Base-by-base conservation (phyloP, 53 echinoderm and acorn worm species). In the Echinometra lucunter region DNA sequence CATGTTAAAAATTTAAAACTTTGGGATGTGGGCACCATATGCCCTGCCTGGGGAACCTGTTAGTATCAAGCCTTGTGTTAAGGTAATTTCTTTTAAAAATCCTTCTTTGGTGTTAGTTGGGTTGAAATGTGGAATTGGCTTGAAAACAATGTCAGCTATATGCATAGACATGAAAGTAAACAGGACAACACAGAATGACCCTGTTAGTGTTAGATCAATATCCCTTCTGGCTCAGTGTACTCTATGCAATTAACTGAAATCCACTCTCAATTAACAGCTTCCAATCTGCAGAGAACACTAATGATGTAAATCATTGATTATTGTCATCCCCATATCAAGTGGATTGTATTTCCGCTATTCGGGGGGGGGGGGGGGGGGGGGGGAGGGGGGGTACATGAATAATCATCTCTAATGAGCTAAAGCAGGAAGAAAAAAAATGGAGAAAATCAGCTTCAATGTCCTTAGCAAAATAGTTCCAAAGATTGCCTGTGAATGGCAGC, bases 201-300 rank as follows among this genome's bases (percentile, higher is more conserved):
- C 49, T 85, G 49, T 3, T 85, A n/a, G 37, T 47, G 85, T 49
- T 27, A n/a, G 85, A 85, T 85, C 85, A 85, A 85, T 85, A 85
- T 12, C 45, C 49, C 85, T 49, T 49, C 49, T 85, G 85, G 85
- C 85, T 85, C 49, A 30, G 28, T 85, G n/a, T 49, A 47, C 85
- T 85, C 49, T 45, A 47, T 11, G 11, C 49, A 85, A 85, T 49
- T 85, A 85, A n/a, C 47, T 85, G 85, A 85, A 85, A 85, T 47
- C n/a, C 85, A 85, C 15, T 28, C 85, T 85, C 85, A 85, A 85
- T 85, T 85, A 85, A 49, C 21, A 47, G n/a, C 28, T 45, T 85
- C 49, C 81, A 44, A 28, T n/a, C 85, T 49, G 3, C 8, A 28
- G 85, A 85, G 53, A 21, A 78, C 38, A 38, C 78, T 78, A 42